Base-by-base conservation (phyloP, 2,113 vertebrate genomes). In the Oncorhynchus tshawytscha region DNA sequence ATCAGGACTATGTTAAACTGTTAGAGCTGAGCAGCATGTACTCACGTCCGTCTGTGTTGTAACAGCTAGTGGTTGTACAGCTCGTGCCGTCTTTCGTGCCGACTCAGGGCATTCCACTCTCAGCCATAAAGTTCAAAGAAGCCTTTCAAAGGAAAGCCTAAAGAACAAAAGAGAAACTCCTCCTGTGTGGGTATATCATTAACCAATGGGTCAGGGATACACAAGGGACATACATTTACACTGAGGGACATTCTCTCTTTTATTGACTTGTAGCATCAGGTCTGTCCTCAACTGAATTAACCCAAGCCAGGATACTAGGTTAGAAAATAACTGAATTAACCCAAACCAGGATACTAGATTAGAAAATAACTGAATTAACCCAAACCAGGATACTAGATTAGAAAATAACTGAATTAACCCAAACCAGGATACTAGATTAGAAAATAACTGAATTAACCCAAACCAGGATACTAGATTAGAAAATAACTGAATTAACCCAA, bases 41-140 rank as follows among this genome's bases (percentile, higher is more conserved):
- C 81, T 74, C 62, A 73, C n/a, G n/a, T 22, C 67, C 60, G 84
- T 78, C 76, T 51, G 69, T 54, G 74, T 75, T 59, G 75, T 57
- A 45, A 67, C 65, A 64, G 66, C 67, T 74, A 73, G 45, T 4
- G 12, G 49, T 16, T 51, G 25, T 3, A 45, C 76, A 20, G 45
- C 84, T 87, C 85, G 82, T 86, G 34, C n/a, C 1, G 60, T 39
- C 34, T 39, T 7, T 39, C 2, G 8, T 39, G 77, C 69, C 77
- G 75, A 80, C 86, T 79, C 78, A 49, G 82, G 48, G 79, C 74
- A 90, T 89, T 88, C 86, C 78, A 83, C 84, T 83, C 84, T 31
- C 69, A 51, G 72, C 31, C 82, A 82, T 79, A 72, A 88, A 67
- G 71, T 73, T 81, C 81, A 90, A 87, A 89, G 80, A 85, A 77